phyloP scores from a whole-genome alignment of 1,140 invertebrate genomes.

The Ceratosolen fusciceps region DNA sequence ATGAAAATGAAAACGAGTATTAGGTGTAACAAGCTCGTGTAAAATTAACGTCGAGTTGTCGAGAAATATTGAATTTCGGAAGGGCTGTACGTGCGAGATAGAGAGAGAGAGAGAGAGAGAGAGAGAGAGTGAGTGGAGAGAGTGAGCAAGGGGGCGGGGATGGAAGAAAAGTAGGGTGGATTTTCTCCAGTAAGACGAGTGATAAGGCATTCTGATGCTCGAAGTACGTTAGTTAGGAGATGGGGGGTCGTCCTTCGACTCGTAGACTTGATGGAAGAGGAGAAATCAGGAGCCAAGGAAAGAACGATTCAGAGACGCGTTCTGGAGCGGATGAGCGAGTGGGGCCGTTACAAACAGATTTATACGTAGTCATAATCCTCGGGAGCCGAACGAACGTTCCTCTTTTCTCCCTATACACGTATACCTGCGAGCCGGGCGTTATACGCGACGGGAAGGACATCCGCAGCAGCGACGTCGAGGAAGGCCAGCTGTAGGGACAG shows the following conservation, averaged over 20 bases:
- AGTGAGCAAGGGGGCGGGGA: background rate
- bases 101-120: background rate
- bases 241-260: background rate
- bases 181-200: too few species aligned
- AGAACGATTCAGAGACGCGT: slow-evolving; percentile 28
- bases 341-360: slow-evolving; percentile 54
- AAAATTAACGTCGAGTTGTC: too few species aligned
- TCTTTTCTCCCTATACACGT: slow-evolving; percentile 8
- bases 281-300: background rate
- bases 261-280: background rate
- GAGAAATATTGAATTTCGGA: too few species aligned
- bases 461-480: slow-evolving; percentile 49
- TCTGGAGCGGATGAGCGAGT: slow-evolving; percentile 27
- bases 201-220: slow-evolving; percentile 11
- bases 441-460: slow-evolving; percentile 33
- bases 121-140: background rate
- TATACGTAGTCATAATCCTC: slow-evolving; percentile 55
- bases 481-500: slow-evolving; percentile 59
- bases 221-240: background rate
- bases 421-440: background rate
- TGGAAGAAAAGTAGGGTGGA: too few species aligned
- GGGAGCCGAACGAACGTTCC: slow-evolving; percentile 40
- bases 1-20: too few species aligned
- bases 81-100: too few species aligned
- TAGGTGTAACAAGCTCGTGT: too few species aligned